Conservation (phyloP, 2,113 vertebrate genomes). For the Crotalus tigris region DNA sequence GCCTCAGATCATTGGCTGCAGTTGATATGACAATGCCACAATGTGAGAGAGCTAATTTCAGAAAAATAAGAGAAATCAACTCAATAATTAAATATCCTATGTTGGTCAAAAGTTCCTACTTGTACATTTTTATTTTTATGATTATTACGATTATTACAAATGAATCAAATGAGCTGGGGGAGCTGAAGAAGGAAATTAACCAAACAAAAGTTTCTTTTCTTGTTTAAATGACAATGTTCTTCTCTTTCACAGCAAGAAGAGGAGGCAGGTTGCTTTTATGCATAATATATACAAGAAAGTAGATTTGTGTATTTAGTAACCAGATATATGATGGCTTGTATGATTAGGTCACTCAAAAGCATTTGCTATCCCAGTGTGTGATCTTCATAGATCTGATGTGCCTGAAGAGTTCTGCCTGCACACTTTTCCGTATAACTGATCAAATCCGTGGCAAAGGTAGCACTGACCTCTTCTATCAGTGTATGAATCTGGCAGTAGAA, state of each 20-base stretch:
- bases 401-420: neutral
- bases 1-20: neutral
- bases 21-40: neutral
- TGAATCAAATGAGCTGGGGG: neutral
- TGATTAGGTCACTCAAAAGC: neutral
- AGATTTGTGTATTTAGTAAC: slow-evolving; percentile 12
- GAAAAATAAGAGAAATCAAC: neutral
- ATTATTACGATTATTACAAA: neutral
- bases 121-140: neutral
- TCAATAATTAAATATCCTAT: neutral
- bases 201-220: neutral
- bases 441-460: neutral
- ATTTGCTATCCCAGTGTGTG: neutral
- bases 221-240: slow-evolving; percentile 23
- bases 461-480: slow-evolving; percentile 21
- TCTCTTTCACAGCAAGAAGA: slow-evolving; percentile 19
- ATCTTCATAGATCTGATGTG: slow-evolving; percentile 1
- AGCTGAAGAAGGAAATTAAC: neutral
- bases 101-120: neutral
- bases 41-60: neutral
- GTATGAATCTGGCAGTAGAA: neutral
- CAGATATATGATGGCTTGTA: slow-evolving; percentile 10
- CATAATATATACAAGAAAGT: slow-evolving; percentile 16
- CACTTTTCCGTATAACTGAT: neutral
- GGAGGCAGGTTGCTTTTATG: slow-evolving; percentile 29